phyloP scores from a whole-genome alignment of 2,888 invertebrate species.

The Strigamia maritima region DNA sequence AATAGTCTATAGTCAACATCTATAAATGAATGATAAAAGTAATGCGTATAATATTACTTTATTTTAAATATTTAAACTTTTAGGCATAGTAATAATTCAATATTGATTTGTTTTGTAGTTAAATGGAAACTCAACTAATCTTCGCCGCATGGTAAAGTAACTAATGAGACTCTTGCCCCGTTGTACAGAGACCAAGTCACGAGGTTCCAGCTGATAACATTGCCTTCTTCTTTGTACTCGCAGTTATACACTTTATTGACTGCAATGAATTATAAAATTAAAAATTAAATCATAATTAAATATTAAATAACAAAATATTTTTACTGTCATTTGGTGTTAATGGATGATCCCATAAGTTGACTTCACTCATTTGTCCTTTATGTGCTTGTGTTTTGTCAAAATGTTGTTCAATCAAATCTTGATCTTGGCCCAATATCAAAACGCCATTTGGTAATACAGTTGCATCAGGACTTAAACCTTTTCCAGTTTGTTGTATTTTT shows the following conservation, averaged over 20 bases:
- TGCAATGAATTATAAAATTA: not conserved
- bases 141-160: not conserved
- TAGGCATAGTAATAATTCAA: not conserved
- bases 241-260: not conserved
- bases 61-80: too few species aligned
- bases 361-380: not conserved
- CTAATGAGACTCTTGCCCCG: not conserved
- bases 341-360: not conserved
- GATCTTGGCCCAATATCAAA: not conserved
- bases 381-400: conserved; percentile 4
- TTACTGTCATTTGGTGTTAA: not conserved
- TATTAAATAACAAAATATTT: not conserved
- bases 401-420: not conserved
- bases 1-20: too few species aligned
- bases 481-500: not conserved
- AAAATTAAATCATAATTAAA: not conserved
- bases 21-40: too few species aligned
- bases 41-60: too few species aligned
- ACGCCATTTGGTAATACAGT: not conserved
- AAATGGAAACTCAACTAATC: not conserved
- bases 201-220: conserved; percentile 19
- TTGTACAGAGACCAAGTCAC: not conserved
- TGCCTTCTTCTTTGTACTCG: not conserved
- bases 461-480: not conserved
- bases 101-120: not conserved